A percentile compares a stretch with the other conserved stretches of the same genome.
Evolutionary conservation across 2,888 invertebrate genomes (phyloP).

Genomic region (Cabera pusaria): DNA sequence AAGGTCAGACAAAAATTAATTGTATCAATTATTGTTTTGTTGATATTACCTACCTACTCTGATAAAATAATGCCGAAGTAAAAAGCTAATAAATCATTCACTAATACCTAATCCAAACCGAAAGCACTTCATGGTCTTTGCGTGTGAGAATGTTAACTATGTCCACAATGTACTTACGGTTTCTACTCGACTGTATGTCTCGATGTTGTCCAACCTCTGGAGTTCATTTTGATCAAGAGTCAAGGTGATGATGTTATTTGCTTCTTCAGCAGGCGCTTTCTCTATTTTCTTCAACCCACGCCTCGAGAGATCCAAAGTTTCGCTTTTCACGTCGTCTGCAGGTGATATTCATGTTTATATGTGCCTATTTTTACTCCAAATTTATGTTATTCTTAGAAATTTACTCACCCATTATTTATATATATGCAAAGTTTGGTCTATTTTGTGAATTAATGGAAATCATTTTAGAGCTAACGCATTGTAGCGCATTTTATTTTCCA

Average conservation of each 20-base stretch:
- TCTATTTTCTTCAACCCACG: constrained; percentile 92
- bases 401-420: constrained; percentile 25
- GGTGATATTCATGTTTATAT: constrained; percentile 14
- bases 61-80: too few relatives aligned
- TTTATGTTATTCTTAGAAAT: too few relatives aligned
- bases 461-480: too few relatives aligned
- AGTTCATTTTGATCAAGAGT: constrained; percentile 94
- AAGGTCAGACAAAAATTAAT: too few relatives aligned
- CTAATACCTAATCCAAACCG: too few relatives aligned
- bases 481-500: too few relatives aligned
- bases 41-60: too few relatives aligned
- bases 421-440: neutral
- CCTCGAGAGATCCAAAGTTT: constrained; percentile 89
- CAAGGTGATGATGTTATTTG: constrained; percentile 86
- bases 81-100: too few relatives aligned
- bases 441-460: constrained; percentile 1
- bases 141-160: too few relatives aligned
- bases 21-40: too few relatives aligned
- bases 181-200: constrained; percentile 90
- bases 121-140: too few relatives aligned
- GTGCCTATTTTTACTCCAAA: too few relatives aligned
- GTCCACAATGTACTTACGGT: constrained; percentile 88
- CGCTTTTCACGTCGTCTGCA: constrained; percentile 56
- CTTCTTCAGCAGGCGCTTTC: constrained; percentile 87
- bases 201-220: constrained; percentile 93